Conservation (phyloP, 1,140 invertebrate species). For the Zaprionus lachaisei region DNA sequence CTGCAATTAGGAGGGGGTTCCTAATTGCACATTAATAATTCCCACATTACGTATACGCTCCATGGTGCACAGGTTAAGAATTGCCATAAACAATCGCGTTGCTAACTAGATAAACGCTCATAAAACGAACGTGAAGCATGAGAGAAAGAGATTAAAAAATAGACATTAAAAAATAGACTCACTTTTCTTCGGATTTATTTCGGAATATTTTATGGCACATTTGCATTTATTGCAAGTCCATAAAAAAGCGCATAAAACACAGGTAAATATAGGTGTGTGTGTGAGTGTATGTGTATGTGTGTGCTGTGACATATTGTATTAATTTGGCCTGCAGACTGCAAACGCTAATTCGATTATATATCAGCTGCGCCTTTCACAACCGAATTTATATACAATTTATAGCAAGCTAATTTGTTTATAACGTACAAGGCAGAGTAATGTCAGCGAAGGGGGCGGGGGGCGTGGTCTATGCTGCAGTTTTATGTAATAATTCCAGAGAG, state of each 20-base stretch:
- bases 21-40: slow-evolving; percentile 5
- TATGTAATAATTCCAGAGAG: not conserved
- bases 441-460: not conserved
- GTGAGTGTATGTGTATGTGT: not conserved
- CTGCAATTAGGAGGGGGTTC: not conserved
- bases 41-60: slow-evolving; percentile 22
- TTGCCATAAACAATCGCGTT: slow-evolving; percentile 9
- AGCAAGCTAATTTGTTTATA: slow-evolving; percentile 51
- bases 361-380: slow-evolving; percentile 11
- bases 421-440: not conserved
- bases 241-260: slow-evolving; percentile 5
- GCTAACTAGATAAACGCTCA: slow-evolving; percentile 26
- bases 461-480: too few species aligned
- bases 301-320: not conserved
- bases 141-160: not conserved
- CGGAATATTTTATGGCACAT: slow-evolving; percentile 16
- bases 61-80: slow-evolving; percentile 11
- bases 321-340: not conserved
- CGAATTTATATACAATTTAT: not conserved
- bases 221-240: slow-evolving; percentile 6
- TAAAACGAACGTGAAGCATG: not conserved
- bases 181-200: slow-evolving; percentile 13
- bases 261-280: not conserved
- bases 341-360: not conserved
- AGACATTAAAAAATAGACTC: not conserved